These are phyloP conservation scores for Dinoponera quadriceps DNA, from an alignment of 1,140 invertebrate genomes.

Conservation along the genomic window DNA sequence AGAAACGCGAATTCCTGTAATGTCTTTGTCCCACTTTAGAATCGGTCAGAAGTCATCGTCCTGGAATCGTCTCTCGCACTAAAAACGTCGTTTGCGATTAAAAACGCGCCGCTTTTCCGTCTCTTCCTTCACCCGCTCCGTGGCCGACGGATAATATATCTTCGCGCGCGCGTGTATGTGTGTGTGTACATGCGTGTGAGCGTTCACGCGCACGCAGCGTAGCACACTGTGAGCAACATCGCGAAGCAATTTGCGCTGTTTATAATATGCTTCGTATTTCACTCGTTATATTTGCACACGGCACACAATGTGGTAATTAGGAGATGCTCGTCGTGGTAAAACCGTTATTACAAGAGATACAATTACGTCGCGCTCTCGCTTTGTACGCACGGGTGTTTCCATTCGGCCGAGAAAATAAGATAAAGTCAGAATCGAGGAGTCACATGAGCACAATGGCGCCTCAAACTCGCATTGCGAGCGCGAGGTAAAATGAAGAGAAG, in stretches of 20 bases:
- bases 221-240: background rate
- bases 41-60: background rate
- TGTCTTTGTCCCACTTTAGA: background rate
- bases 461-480: constrained; percentile 1
- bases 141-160: constrained; percentile 10
- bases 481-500: constrained; percentile 11
- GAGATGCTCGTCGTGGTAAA: constrained; percentile 61
- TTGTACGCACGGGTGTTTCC: constrained; percentile 53
- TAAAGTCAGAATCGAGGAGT: constrained; percentile 64
- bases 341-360: constrained; percentile 66
- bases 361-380: constrained; percentile 61
- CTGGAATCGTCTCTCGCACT: background rate
- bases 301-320: constrained; percentile 69
- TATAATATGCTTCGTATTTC: constrained; percentile 40
- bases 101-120: constrained; percentile 5
- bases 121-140: constrained; percentile 1
- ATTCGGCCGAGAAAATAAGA: constrained; percentile 67
- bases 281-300: constrained; percentile 58
- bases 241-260: constrained; percentile 54
- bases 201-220: too few relatives aligned
- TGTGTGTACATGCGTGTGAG: too few relatives aligned
- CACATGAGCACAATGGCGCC: constrained; percentile 49
- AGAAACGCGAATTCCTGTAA: background rate
- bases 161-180: background rate
- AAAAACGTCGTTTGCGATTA: constrained; percentile 15